Base-by-base conservation (phyloP, 2,113 vertebrate species). In the Thamnophis sirtalis region DNA sequence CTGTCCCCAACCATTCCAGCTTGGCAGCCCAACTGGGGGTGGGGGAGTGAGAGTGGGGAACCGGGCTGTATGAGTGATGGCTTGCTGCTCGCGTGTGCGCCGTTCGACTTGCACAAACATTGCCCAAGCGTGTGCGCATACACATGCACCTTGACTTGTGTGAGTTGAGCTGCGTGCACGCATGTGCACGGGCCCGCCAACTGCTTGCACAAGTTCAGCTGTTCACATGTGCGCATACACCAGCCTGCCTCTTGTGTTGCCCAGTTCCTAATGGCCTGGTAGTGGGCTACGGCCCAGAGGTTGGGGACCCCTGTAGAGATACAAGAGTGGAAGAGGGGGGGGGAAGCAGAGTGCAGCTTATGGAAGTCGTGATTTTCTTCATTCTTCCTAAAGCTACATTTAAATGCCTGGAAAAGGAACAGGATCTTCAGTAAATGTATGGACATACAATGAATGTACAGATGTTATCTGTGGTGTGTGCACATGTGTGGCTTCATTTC, bases 61-160 rank as follows among this genome's bases (percentile, higher is more conserved):
- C 11, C 11, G 2, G 63, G 28, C 4, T 13, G 28, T 10, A 1
- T 5, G 4, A 13, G 10, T 13, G 60, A 13, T 1, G 3, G 5
- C 10, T 3, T 11, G 28, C 11, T 15, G 4, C 63, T 15, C 11
- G 0, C 2, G 4, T 2, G 28, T 1, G 0, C 2, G 63, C 63
- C 15, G 4, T 26, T 68, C 28, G 1, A 68, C 28, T 68, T n/a
- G 60, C 60, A n/a, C 1, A 11, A 63, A 13, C 11, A 1, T 63
- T 68, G 60, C 11, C 28, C 13, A 15, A 28, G 63, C 0, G 1
- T n/a, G 8, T 24, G 11, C 1, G 5, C 58, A 3, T 9, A 9
- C 63, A 13, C 11, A 15, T 68, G 63, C 63, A 68, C 4, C 63
- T 68, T 2, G 13, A 68, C 4, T 68, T 68, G 63, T n/a, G 11